Evolutionary conservation across 2,113 vertebrate genomes (phyloP).

Genomic region (Carlito syrichta): DNA sequence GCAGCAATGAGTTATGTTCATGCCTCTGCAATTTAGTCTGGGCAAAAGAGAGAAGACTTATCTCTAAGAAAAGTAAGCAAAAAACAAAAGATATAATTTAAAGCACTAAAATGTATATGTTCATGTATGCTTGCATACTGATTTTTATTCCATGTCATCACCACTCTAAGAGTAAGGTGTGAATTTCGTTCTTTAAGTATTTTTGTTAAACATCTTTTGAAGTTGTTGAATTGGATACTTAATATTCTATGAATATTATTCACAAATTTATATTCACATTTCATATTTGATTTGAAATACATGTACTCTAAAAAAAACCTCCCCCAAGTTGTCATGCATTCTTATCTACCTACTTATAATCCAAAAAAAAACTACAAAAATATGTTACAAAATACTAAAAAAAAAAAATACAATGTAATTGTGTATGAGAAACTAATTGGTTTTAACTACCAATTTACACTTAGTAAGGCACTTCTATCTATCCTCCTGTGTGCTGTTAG

Average conservation of each 20-base stretch:
- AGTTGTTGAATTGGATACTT: not conserved
- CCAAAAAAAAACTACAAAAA: not conserved
- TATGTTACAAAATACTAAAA: too few species aligned
- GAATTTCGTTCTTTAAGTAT: not conserved
- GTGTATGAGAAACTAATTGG: not conserved
- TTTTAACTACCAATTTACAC: not conserved
- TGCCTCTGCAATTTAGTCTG: not conserved
- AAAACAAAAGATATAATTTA: too few species aligned
- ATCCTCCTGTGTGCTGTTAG: not conserved
- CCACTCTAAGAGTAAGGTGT: not conserved
- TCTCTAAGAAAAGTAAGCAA: not conserved
- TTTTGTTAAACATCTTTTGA: not conserved
- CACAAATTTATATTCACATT: not conserved
- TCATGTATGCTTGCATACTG: not conserved
- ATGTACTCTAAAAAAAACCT: not conserved
- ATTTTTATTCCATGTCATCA: not conserved
- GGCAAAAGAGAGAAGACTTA: not conserved
- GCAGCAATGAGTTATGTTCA: too few species aligned
- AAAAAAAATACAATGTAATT: not conserved
- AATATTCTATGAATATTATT: not conserved
- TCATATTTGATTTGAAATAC: not conserved
- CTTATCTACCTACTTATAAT: not conserved
- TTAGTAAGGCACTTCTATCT: not conserved
- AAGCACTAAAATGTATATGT: too few species aligned
- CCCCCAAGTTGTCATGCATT: not conserved